Percentiles rank a stretch among this genome's conserved stretches.
phyloP scores from a whole-genome alignment of 2,113 vertebrate species.

The Podarcis cretensis region DNA sequence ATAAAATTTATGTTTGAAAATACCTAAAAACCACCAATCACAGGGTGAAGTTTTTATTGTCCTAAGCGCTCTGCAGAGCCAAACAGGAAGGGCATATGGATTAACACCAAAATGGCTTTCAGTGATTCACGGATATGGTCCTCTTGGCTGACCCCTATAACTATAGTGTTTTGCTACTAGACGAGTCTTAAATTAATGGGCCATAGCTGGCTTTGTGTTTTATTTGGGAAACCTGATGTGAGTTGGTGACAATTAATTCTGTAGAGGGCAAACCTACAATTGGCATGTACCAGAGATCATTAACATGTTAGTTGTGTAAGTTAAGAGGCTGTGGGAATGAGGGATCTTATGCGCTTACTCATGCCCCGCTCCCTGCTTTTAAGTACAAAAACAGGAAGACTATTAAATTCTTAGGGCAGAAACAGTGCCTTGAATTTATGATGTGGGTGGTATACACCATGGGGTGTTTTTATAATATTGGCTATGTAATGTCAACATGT shows the following conservation, averaged over 20 bases:
- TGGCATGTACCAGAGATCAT: neutral
- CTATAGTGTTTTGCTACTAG: neutral
- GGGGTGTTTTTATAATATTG: neutral
- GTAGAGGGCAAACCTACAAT: neutral
- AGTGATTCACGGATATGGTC: neutral
- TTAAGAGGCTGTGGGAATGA: neutral
- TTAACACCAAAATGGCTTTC: constrained; percentile 4
- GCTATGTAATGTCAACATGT: neutral
- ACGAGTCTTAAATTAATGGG: constrained; percentile 3
- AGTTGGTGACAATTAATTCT: neutral
- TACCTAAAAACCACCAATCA: neutral
- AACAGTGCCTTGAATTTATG: neutral
- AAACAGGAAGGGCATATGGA: neutral
- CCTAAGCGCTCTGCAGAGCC: neutral
- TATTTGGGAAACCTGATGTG: constrained; percentile 8
- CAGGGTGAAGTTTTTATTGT: neutral
- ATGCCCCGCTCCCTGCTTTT: neutral
- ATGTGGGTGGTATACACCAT: neutral
- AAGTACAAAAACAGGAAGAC: constrained; percentile 32
- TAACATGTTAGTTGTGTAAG: neutral
- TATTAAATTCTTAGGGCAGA: constrained; percentile 7
- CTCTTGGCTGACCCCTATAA: neutral
- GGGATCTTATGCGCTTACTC: neutral
- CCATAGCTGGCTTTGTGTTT: neutral
- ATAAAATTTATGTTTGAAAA: neutral